Evolutionary conservation across 2,888 invertebrate species (phyloP), one percentile per base, ranked within the genome.

Genomic region (Meghimatium bilineatum): DNA sequence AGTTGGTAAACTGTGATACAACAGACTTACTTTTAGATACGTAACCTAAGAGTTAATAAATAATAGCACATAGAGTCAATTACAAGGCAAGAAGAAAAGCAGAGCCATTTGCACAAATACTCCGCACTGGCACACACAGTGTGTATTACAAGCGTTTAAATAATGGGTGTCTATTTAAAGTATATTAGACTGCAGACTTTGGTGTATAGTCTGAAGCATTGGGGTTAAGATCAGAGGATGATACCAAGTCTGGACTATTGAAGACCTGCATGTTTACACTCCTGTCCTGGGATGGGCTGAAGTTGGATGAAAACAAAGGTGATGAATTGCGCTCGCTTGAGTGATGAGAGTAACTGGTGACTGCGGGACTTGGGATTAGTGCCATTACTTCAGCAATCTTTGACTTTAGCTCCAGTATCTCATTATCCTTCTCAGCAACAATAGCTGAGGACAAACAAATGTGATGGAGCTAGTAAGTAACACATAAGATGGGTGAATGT

Each of bases 341-440:
- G 72, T 87, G 86, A 34, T 85, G 78, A 84, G 87, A 86, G 79
- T 88, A 87, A 75, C 86, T 87, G 69, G 90, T 89, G 52, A 76
- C 75, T 29, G 84, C 80, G 29, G 84, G 84, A 77, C 90, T 88
- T 78, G 97, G 97, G 97, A 97, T 97, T 87, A 98, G 97, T 44
- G 98, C 98, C 94, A 98, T 94, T 93, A 98, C 96, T 94, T 98
- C 98, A 86, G 97, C 97, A 93, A 97, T 96, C 95, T 97, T 97
- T 85, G 96, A 95, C 93, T 98, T 98, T 89, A 98, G 95, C 93
- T 97, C 97, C 90, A 96, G 96, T 89, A 98, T 96, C 94, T 98
- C 98, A 92, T 97, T 97, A 91, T 98, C 98, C 94, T 97, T 97
- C 88, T 96, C 95, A 90, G 96, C 95, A 93, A 97, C 96, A 91